A percentile compares a stretch with the other conserved stretches of the same genome.
Evolutionary conservation across 1,140 invertebrate species (phyloP).

Genomic region (Acromyrmex echinatior): DNA sequence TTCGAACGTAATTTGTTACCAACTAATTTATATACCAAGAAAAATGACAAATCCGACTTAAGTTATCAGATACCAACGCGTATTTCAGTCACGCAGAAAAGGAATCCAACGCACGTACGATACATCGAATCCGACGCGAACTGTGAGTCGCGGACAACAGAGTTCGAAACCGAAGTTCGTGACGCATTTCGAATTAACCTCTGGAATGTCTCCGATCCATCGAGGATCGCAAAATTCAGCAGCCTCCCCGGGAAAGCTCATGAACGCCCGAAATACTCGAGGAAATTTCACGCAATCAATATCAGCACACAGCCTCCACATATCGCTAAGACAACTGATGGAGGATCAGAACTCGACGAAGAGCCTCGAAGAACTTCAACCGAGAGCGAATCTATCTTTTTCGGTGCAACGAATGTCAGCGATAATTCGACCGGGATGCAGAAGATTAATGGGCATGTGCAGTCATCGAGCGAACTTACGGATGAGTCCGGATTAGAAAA

Average conservation of each 20-base stretch:
- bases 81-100: slow-evolving; percentile 47
- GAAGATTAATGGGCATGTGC: slow-evolving; percentile 26
- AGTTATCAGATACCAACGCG: slow-evolving; percentile 5
- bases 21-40: not conserved
- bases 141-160: not conserved
- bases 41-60: not conserved
- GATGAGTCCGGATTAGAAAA: not conserved
- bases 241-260: not conserved
- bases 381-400: slow-evolving; percentile 6
- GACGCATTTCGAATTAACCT: slow-evolving; percentile 16
- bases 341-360: not conserved
- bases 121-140: not conserved
- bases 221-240: slow-evolving; percentile 5
- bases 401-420: slow-evolving; percentile 2
- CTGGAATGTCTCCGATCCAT: slow-evolving; percentile 19
- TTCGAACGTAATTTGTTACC: not conserved
- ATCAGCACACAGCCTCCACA: not conserved
- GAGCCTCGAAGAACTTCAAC: not conserved
- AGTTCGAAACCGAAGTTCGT: slow-evolving; percentile 1
- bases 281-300: slow-evolving; percentile 17
- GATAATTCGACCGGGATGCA: slow-evolving; percentile 28
- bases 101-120: slow-evolving; percentile 46
- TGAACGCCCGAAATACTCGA: not conserved
- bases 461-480: not conserved
- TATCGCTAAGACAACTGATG: not conserved